Evolutionary conservation across 2,797 vertebrate genomes (phyloP).

Genomic region (Mus caroli): DNA sequence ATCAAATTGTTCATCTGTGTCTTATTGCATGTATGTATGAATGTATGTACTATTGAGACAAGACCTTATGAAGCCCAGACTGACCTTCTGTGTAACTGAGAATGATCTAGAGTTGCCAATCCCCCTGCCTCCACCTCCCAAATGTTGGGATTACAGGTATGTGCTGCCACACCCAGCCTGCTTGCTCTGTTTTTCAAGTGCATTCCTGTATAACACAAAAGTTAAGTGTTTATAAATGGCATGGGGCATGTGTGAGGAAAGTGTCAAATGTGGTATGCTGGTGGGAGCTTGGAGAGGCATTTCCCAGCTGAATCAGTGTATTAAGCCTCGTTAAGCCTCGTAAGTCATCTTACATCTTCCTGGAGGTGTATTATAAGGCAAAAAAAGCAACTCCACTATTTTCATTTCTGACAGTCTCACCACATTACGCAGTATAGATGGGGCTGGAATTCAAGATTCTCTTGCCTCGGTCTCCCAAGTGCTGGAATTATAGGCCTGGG

Average conservation of each 20-base stretch:
- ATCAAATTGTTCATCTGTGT: not conserved
- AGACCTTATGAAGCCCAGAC: not conserved
- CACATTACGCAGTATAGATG: not conserved
- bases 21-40: not conserved
- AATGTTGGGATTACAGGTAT: not conserved
- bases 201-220: not conserved
- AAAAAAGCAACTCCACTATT: not conserved
- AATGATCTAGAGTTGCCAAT: not conserved
- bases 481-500: not conserved
- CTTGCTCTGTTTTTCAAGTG: constrained; percentile 33
- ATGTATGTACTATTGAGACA: not conserved
- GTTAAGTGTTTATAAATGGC: not conserved
- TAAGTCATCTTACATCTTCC: not conserved
- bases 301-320: not conserved
- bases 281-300: not conserved
- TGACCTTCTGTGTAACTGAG: not conserved
- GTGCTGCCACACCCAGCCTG: not conserved
- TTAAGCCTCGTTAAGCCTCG: not conserved
- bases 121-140: not conserved
- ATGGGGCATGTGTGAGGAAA: not conserved
- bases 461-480: not conserved
- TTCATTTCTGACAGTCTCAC: not conserved
- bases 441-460: not conserved
- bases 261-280: not conserved
- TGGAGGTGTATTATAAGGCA: not conserved